Base-by-base conservation (phyloP, 2,113 vertebrate genomes). In the Colius striatus region DNA sequence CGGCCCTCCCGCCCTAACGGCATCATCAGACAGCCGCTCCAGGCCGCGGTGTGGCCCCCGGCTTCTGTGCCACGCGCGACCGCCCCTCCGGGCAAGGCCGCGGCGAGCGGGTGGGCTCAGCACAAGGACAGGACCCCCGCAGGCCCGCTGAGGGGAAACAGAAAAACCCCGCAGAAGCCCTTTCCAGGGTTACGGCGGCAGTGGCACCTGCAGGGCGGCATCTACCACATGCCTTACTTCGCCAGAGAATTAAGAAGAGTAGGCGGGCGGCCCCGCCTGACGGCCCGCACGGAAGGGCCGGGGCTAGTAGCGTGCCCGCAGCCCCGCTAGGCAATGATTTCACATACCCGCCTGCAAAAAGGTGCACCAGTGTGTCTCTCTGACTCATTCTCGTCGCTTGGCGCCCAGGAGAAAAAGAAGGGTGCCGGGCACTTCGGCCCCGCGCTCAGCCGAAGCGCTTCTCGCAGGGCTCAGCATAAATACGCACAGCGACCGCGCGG, bases 321-420 rank as follows among this genome's bases (percentile, higher is more conserved):
- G 17, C 26, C 15, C 53, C 23, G 1, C 29, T 15, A 5, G 6
- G 30, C 16, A 3, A 16, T 11, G 2, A 6, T 22, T 18, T 16
- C 60, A 94, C 95, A 34, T 96, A 99, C 99, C 99, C 99, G 97
- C 99, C 99, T 4, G 99, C 99, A 96, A 99, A 99, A 80, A 99
- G 98, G 98, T 99, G 99, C 98, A 99, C 99, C 97, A 99, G 93
- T 66, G 99, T 99, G 96, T 99, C 99, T 96, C 98, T 98, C 98
- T 99, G 99, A 98, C 98, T 99, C 99, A 99, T 99, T 96, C 98
- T 99, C 98, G 97, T 98, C 98, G 97, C 98, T 98, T 97, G 98
- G 98, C 97, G 91, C 98, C 50, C 50, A 20, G 36, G 61, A 36
- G 25, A 13, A 13, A 60, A 6, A 1, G 3, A 75, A 1, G 4